phyloP scores from a whole-genome alignment of 2,888 invertebrate genomes.

The Exephanes ischioxanthus region DNA sequence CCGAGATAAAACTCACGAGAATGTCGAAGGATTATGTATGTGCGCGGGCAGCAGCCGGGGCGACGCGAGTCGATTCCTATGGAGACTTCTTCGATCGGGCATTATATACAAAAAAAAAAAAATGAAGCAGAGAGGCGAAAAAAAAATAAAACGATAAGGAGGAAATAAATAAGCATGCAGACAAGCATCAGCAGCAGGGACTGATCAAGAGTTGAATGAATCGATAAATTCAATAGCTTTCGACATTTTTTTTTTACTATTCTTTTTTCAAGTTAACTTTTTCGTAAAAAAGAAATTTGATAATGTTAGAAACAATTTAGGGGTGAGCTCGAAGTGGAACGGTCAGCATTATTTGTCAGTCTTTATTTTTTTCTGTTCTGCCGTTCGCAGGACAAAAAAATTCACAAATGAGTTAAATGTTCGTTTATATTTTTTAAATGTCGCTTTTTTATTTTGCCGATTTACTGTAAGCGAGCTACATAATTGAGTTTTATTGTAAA shows the following conservation, averaged over 20 bases:
- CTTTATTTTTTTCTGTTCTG: background rate
- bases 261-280: conserved; percentile 33
- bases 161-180: conserved; percentile 66
- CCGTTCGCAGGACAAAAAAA: background rate
- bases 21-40: conserved; percentile 69
- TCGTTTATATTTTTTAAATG: no score
- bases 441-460: background rate
- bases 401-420: no score
- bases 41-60: conserved; percentile 58
- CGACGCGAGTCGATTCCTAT: conserved; percentile 55
- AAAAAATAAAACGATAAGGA: conserved; percentile 63
- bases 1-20: conserved; percentile 69
- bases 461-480: background rate
- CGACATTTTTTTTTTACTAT: conserved; percentile 24
- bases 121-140: conserved; percentile 39
- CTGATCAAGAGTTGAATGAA: conserved; percentile 66
- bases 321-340: background rate
- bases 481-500: background rate
- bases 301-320: conserved; percentile 42
- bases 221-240: conserved; percentile 60
- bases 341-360: background rate
- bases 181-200: conserved; percentile 52
- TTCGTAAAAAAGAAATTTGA: conserved; percentile 9
- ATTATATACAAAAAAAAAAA: conserved; percentile 43
- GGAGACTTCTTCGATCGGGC: conserved; percentile 53